A percentile compares a stretch with the other conserved stretches of the same genome.
Evolutionary conservation across 2,797 vertebrate genomes (phyloP).

Genomic region (Sebastes hubbsi): DNA sequence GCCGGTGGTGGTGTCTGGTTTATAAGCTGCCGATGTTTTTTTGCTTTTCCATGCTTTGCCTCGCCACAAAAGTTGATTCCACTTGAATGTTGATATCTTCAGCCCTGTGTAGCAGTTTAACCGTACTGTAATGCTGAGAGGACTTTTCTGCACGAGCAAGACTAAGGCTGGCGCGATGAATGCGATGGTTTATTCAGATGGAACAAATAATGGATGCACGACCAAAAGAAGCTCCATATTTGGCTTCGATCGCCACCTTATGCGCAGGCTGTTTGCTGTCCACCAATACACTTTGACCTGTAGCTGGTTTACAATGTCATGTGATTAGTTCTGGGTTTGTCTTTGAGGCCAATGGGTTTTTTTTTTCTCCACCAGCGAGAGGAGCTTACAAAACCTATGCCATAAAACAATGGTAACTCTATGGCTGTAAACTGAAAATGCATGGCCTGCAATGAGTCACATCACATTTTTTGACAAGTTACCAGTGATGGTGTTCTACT

Average conservation of each 20-base stretch:
- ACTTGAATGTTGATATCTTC: slow-evolving; percentile 34
- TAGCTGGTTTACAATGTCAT: neutral
- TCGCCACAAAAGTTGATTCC: neutral
- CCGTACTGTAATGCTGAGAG: slow-evolving; percentile 57
- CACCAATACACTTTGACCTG: neutral
- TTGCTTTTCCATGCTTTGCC: slow-evolving; percentile 31
- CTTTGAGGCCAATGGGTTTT: neutral
- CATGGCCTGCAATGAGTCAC: neutral
- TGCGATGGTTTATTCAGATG: neutral
- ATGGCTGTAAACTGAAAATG: neutral
- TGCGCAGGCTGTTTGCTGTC: neutral
- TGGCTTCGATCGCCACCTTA: neutral
- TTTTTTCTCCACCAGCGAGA: neutral
- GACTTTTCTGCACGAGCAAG: slow-evolving; percentile 36
- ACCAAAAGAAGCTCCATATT: neutral
- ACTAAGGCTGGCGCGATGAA: neutral
- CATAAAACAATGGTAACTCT: neutral
- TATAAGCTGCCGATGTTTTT: neutral
- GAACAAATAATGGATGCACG: neutral
- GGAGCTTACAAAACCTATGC: neutral
- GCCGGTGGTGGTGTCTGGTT: neutral
- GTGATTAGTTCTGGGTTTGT: slow-evolving; percentile 6
- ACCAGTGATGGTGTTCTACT: neutral
- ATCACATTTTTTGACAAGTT: neutral
- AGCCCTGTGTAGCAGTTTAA: slow-evolving; percentile 42